Evolutionary conservation across 2,888 invertebrate species (phyloP).

Genomic region (Rotaria sp.): DNA sequence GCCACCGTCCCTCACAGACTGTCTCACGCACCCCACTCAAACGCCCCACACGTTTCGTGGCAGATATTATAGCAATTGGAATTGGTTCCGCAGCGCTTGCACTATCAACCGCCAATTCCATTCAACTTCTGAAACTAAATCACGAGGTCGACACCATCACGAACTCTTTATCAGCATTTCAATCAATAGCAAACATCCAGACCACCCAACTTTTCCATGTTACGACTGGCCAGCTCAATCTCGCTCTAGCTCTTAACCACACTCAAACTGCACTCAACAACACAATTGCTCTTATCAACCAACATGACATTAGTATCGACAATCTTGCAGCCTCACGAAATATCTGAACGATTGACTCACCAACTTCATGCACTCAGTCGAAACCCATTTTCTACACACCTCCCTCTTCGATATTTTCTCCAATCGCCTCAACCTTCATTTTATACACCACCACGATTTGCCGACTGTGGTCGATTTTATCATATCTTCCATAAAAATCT

Average conservation of each 20-base stretch:
- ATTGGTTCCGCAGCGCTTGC: background rate
- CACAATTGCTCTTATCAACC: background rate
- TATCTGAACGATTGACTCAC: background rate
- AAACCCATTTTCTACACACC: background rate
- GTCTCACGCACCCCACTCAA: background rate
- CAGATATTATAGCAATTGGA: background rate
- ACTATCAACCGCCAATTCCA: background rate
- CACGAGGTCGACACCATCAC: background rate
- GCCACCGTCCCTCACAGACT: background rate
- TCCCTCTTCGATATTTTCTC: background rate
- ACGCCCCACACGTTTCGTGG: background rate
- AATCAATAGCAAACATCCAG: background rate
- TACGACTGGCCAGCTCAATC: background rate
- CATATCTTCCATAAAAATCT: no score
- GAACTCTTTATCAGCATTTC: background rate
- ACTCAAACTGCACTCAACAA: background rate
- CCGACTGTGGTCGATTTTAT: no score
- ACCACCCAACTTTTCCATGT: background rate
- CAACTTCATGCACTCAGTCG: background rate
- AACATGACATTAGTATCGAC: background rate
- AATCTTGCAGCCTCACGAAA: background rate
- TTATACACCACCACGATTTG: no score
- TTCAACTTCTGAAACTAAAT: background rate
- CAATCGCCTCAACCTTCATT: no score
- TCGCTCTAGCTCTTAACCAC: background rate